Evolutionary conservation across 1,140 invertebrate species (phyloP), one percentile per base, ranked within the genome.

Genomic region (Calliphora vicina): DNA sequence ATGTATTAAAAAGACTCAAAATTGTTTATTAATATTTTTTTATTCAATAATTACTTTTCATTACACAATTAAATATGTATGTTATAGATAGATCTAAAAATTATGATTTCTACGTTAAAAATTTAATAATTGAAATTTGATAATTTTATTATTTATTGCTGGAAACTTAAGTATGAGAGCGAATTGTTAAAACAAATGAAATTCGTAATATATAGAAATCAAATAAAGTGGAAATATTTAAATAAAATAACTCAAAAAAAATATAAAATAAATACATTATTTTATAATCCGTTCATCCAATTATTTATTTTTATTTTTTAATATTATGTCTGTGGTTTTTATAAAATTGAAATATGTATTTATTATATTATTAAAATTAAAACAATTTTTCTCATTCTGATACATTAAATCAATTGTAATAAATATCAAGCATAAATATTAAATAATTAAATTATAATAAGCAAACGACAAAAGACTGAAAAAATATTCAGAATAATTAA

Each of bases 1-100:
- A n/a, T n/a, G n/a, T n/a, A n/a, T n/a, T n/a, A n/a, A n/a, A n/a
- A 35, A 35, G 10, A 35, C 35, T 35, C 29, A 35, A 35, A 5
- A 35, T 72, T 72, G 6, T 72, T 72, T 72, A 23, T 27, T 29
- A 17, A n/a, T 35, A 74, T 67, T 23, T 57, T 23, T 20, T 67
- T 67, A 67, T 67, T 67, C 61, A 23, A 67, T 67, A 67, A 67
- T 67, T 67, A 67, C n/a, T 67, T 6, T 67, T 67, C 20, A 67
- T 67, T 67, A 67, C 61, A 67, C 61, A 67, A 67, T 67, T 25
- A 6, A 67, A 23, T 20, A 67, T 67, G 61, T 23, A 23, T 57
- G 8, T n/a, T 23, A 23, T 10, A 8, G 3, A 17, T 25, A 23
- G 61, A 23, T 20, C 61, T 67, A 67, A 67, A 67, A 23, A 10